phyloP scores from a whole-genome alignment of 2,113 vertebrate species.

The Erinaceus europaeus region DNA sequence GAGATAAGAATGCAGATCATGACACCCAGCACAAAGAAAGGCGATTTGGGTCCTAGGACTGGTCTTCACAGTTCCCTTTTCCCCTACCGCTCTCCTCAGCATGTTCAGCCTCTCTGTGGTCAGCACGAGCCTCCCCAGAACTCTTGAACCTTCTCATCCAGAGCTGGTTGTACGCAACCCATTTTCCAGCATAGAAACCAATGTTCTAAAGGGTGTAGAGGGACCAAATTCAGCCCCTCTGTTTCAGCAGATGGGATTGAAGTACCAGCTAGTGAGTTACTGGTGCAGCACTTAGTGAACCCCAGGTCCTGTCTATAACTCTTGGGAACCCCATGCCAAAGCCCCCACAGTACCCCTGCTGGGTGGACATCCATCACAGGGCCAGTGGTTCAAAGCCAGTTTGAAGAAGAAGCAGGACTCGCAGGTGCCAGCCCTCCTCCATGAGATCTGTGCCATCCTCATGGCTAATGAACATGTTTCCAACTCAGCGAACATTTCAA shows the following conservation, averaged over 20 bases:
- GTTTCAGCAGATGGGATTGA: not conserved
- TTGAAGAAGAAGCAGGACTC: not conserved
- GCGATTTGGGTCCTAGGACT: not conserved
- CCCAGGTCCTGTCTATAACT: not conserved
- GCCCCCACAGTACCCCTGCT: not conserved
- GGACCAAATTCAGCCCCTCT: not conserved
- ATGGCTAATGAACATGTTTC: conserved; percentile 61
- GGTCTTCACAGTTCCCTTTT: not conserved
- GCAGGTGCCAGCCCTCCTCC: not conserved
- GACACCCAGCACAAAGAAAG: not conserved
- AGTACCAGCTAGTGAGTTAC: no score
- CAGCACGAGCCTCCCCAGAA: not conserved
- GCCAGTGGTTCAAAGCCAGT: not conserved
- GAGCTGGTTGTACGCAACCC: no score
- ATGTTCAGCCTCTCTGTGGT: not conserved
- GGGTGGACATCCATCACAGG: rapidly evolving
- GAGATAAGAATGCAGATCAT: not conserved
- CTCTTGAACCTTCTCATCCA: not conserved
- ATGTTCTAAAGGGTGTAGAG: not conserved
- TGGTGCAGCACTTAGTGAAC: not conserved
- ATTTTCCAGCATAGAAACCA: not conserved
- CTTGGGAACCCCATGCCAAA: not conserved
- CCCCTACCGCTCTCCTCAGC: not conserved
- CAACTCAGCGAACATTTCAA: conserved; percentile 63
- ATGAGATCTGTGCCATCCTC: conserved; percentile 34